These are phyloP conservation scores for Antheraea pernyi DNA, from an alignment of 1,140 invertebrate genomes.

Conservation along the genomic window DNA sequence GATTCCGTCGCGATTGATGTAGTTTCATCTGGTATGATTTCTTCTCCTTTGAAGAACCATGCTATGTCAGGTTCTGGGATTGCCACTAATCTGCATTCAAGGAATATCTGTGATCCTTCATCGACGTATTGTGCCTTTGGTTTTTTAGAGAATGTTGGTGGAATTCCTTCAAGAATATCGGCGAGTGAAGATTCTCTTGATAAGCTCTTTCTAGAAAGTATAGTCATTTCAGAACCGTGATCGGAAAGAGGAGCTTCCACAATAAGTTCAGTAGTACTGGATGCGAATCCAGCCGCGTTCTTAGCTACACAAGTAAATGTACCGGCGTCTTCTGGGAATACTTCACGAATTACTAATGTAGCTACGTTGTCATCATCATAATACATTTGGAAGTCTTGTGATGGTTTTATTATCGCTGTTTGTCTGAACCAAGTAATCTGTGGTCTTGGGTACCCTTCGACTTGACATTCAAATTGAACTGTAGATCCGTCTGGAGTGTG, in stretches of 20 bases:
- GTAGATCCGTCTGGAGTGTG: conserved; percentile 92
- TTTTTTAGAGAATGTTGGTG: conserved; percentile 94
- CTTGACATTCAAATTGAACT: conserved; percentile 93
- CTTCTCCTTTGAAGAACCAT: conserved; percentile 89
- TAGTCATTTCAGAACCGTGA: conserved; percentile 91
- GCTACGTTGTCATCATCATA: conserved; percentile 96
- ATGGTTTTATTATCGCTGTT: conserved; percentile 94
- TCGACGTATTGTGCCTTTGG: conserved; percentile 91
- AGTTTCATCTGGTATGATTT: conserved; percentile 83
- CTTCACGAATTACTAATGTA: conserved; percentile 95
- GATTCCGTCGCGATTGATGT: conserved; percentile 88
- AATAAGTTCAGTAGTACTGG: conserved; percentile 92
- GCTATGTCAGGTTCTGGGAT: conserved; percentile 94
- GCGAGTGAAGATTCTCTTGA: conserved; percentile 94
- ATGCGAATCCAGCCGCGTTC: conserved; percentile 95
- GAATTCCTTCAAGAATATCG: conserved; percentile 94
- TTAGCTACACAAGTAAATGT: conserved; percentile 98
- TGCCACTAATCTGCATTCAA: conserved; percentile 92
- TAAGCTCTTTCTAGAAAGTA: conserved; percentile 88
- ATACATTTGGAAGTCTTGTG: conserved; percentile 94
- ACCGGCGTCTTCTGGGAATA: conserved; percentile 98
- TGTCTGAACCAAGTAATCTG: conserved; percentile 97
- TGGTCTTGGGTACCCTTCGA: conserved; percentile 92
- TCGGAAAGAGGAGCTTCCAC: conserved; percentile 93
- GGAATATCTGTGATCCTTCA: conserved; percentile 88